phyloP scores from a whole-genome alignment of 2,113 vertebrate species.

The Urocitellus parryii region DNA sequence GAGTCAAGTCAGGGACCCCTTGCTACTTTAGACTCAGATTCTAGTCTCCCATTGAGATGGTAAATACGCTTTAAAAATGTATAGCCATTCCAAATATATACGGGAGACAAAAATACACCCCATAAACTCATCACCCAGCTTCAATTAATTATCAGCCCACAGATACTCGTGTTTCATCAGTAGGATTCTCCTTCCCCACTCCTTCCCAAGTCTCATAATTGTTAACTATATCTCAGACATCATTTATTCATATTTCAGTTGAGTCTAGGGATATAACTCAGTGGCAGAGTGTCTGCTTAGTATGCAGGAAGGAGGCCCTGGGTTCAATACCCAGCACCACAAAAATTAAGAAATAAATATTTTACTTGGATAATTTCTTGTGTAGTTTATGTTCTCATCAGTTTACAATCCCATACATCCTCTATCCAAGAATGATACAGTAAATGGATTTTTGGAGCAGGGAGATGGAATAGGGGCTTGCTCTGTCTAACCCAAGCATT shows the following conservation, averaged over 20 bases:
- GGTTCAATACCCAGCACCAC: background rate
- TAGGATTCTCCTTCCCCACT: background rate
- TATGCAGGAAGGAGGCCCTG: background rate
- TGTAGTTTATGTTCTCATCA: background rate
- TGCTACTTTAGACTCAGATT: background rate
- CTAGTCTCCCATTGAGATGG: background rate
- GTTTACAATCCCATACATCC: background rate
- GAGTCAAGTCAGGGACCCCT: background rate
- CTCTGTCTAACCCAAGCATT: background rate
- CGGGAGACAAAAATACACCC: background rate
- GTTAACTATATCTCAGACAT: background rate
- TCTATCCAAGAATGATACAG: background rate
- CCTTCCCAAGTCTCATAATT: background rate
- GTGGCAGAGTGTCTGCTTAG: background rate
- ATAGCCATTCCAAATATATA: background rate
- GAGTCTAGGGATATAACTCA: background rate
- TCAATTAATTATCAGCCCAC: background rate
- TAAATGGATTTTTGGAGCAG: background rate
- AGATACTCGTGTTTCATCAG: background rate
- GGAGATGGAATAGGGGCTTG: too few species aligned
- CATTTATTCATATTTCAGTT: background rate
- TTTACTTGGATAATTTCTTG: too few species aligned
- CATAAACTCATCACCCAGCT: background rate
- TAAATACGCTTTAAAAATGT: constrained; percentile 25
- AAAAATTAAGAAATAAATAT: background rate